Conservation (phyloP, 1,140 invertebrate species). For the Neodiprion virginianus region DNA sequence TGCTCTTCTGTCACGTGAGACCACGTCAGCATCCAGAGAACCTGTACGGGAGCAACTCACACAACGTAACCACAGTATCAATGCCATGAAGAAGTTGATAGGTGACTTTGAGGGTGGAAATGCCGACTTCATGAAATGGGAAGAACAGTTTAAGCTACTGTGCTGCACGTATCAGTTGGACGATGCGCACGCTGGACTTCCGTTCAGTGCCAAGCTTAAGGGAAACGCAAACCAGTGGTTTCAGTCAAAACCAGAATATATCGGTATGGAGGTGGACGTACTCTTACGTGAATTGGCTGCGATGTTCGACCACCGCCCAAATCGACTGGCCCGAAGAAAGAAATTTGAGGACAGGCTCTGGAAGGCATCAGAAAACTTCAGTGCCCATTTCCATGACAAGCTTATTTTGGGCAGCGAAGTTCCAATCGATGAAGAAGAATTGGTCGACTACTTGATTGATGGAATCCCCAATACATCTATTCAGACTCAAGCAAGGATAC, state of each 20-base stretch:
- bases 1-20: neutral
- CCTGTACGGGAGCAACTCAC: neutral
- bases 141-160: slow-evolving; percentile 13
- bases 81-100: neutral
- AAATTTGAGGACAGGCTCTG: slow-evolving; percentile 18
- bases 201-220: slow-evolving; percentile 9
- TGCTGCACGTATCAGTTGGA: slow-evolving; percentile 14
- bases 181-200: slow-evolving; percentile 1
- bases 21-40: neutral
- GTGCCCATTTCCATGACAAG: slow-evolving; percentile 21
- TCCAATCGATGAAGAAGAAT: slow-evolving; percentile 13
- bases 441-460: slow-evolving; percentile 9
- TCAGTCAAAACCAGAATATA: slow-evolving; percentile 14
- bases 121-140: slow-evolving; percentile 9
- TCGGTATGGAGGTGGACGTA: neutral
- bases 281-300: neutral
- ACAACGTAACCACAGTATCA: neutral
- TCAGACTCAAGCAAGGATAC: neutral
- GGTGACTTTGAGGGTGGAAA: slow-evolving; percentile 4
- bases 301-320: slow-evolving; percentile 22
- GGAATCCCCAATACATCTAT: neutral
- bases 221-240: slow-evolving; percentile 18
- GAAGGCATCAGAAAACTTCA: slow-evolving; percentile 17
- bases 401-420: slow-evolving; percentile 12
- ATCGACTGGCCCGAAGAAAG: neutral